Evolutionary conservation across 2,797 vertebrate species (phyloP), one percentile per base, ranked within the genome.

Genomic region (Cheirogaleus major): DNA sequence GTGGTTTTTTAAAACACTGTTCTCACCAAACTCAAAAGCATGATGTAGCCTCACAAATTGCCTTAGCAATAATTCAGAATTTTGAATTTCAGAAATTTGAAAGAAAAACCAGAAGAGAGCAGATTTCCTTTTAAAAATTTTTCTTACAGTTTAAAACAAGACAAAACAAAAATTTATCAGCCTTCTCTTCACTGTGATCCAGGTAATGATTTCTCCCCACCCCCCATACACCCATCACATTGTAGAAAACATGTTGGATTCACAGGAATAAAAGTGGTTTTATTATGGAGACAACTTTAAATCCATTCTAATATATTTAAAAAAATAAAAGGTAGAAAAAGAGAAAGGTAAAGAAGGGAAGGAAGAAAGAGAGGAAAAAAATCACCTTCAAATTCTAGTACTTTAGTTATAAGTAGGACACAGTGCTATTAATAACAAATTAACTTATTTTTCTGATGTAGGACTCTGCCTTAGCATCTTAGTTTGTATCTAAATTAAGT

Each of bases 141-240:
- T 65, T 73, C 48, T 93, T 25, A 20, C 35, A 38, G 11, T 70
- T 92, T 75, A 57, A 92, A 94, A 67, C 23, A 18, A 61, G 57
- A 59, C 25, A 65, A n/a, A n/a, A n/a, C 32, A n/a, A 65, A 61
- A 73, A 22, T 20, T 18, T 15, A 25, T 72, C 20, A 18, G 48
- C 1, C 55, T 70, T 59, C 50, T 75, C 38, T 65, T 78, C 3
- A 23, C 38, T 13, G 2, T 20, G 12, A 67, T 23, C 11, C 18
- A 38, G 18, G 12, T 22, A 38, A 67, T 32, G 17, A 78, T 50
- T 50, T 22, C 25, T 14, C 4, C 3, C 15, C 50, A 4, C 18
- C 61, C 18, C 4, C 4, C 20, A 30, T 8, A 32, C 1, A 0
- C 5, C 4, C 4, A 43, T 25, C 4, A 7, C 23, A 7, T 50